Evolutionary conservation across 2,113 vertebrate species (phyloP).

Genomic region (Gadus macrocephalus): DNA sequence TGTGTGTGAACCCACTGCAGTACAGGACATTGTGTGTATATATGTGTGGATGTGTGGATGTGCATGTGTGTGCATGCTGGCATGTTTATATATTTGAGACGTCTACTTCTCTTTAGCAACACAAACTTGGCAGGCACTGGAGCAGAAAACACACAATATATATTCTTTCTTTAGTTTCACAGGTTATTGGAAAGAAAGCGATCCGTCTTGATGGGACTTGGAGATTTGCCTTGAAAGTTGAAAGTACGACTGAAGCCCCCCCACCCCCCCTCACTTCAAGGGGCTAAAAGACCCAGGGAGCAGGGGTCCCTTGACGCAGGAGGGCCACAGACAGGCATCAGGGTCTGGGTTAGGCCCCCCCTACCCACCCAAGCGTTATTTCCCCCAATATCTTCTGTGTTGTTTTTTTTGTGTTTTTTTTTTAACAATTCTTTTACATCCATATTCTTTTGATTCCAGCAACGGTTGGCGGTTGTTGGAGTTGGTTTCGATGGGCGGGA

Average conservation of each 20-base stretch:
- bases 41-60: slow-evolving; percentile 15
- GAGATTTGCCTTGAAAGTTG: too few relatives aligned
- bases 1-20: neutral
- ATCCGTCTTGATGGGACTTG: too few relatives aligned
- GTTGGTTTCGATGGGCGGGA: slow-evolving; percentile 14
- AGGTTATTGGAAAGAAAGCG: neutral
- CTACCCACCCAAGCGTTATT: too few relatives aligned
- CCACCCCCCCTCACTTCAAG: too few relatives aligned
- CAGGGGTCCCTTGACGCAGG: too few relatives aligned
- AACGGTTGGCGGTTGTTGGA: slow-evolving; percentile 46
- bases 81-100: slow-evolving; percentile 38
- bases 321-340: too few relatives aligned
- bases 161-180: slow-evolving; percentile 29
- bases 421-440: slow-evolving; percentile 1
- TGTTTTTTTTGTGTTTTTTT: neutral
- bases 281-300: too few relatives aligned
- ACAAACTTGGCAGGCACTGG: slow-evolving; percentile 65
- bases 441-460: slow-evolving; percentile 22
- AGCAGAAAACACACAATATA: slow-evolving; percentile 67
- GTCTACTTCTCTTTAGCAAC: slow-evolving; percentile 52
- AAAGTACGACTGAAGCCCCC: too few relatives aligned
- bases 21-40: neutral
- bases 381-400: neutral
- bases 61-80: slow-evolving; percentile 37
- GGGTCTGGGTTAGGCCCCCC: too few relatives aligned